phyloP scores from a whole-genome alignment of 2,797 vertebrate species.

The Orestias chungarensis region DNA sequence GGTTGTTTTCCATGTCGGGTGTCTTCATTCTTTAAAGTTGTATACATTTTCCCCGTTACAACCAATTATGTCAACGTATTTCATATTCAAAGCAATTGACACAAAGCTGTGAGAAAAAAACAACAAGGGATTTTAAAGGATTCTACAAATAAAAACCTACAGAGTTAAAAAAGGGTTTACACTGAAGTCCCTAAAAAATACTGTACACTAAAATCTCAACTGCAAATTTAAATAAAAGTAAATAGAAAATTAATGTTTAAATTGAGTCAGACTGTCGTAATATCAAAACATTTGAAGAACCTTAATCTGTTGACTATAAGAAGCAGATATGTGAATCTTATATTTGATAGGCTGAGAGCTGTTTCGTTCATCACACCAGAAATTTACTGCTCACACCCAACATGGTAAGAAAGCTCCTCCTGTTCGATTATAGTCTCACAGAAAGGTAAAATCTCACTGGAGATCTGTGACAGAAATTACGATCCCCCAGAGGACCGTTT shows the following conservation, averaged over 20 bases:
- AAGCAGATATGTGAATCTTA: constrained; percentile 6
- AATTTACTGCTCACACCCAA: constrained; percentile 26
- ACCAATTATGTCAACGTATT: background rate
- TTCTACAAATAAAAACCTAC: background rate
- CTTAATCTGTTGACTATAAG: constrained; percentile 10
- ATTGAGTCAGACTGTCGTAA: background rate
- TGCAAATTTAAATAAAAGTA: background rate
- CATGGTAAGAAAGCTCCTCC: constrained; percentile 29
- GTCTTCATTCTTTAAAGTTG: background rate
- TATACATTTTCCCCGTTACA: background rate
- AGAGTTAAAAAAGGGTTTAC: background rate
- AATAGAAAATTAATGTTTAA: background rate
- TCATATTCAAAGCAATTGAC: background rate
- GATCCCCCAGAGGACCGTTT: constrained; percentile 60
- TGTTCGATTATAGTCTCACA: constrained; percentile 48
- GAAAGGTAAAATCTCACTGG: constrained; percentile 60
- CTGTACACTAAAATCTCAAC: background rate
- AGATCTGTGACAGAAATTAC: constrained; percentile 61
- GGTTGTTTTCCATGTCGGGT: background rate
- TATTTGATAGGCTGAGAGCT: constrained; percentile 19
- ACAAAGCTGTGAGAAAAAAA: background rate
- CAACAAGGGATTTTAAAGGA: background rate
- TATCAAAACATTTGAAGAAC: constrained; percentile 11
- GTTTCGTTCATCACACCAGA: constrained; percentile 29
- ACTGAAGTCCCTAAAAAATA: background rate